phyloP scores from a whole-genome alignment of 2,888 invertebrate species.

The Mesopsocus fuscifrons region DNA sequence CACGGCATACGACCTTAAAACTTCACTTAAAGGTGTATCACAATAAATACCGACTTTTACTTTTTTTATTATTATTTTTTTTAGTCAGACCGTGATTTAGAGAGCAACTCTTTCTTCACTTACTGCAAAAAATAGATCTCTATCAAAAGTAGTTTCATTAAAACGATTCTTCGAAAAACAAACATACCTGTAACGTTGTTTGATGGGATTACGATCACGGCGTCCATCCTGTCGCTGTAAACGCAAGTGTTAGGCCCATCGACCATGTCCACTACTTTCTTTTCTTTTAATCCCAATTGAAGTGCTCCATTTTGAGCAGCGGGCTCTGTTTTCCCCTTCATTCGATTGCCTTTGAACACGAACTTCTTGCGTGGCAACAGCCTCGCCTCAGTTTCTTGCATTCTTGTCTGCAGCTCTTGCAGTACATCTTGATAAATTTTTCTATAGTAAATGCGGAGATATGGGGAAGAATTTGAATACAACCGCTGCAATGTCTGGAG shows the following conservation, averaged over 20 bases:
- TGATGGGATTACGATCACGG: constrained; percentile 32
- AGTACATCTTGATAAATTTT: constrained; percentile 55
- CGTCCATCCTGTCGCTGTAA: constrained; percentile 37
- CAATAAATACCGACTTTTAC: no score
- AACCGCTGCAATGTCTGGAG: constrained; percentile 58
- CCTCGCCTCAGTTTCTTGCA: constrained; percentile 48
- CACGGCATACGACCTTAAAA: no score
- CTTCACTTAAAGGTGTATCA: no score
- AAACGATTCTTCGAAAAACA: no score
- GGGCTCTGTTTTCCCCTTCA: constrained; percentile 30
- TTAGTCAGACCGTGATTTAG: no score
- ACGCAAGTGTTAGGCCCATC: constrained; percentile 42
- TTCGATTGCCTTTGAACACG: constrained; percentile 58
- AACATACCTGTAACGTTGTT: background rate
- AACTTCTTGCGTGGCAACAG: constrained; percentile 72
- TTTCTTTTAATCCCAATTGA: no score
- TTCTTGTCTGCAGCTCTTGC: constrained; percentile 47
- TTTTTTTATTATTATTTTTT: no score
- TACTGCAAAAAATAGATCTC: no score
- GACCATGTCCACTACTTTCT: constrained; percentile 25
- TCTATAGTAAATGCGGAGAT: constrained; percentile 62
- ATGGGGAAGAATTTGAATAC: constrained; percentile 59
- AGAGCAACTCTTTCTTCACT: no score
- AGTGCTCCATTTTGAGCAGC: constrained; percentile 29
- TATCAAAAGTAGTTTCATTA: no score